Evolutionary conservation across 2,113 vertebrate genomes (phyloP).

Genomic region (Petromus typicus): DNA sequence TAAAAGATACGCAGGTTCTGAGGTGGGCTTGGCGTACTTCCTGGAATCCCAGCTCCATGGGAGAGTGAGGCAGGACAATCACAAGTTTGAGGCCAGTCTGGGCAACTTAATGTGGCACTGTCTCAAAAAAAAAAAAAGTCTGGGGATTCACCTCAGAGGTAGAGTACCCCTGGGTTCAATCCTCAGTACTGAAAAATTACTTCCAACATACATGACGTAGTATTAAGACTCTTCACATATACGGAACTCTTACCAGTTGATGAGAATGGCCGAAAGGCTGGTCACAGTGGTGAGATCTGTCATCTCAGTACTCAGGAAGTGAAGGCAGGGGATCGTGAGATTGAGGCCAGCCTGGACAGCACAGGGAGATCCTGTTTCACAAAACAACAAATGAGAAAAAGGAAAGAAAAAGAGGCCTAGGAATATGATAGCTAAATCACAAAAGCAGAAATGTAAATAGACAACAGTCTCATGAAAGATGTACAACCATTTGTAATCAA

Average conservation of each 20-base stretch:
- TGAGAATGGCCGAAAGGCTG: background rate
- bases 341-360: background rate
- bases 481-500: background rate
- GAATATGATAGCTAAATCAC: background rate
- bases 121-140: background rate
- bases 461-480: accelerated
- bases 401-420: background rate
- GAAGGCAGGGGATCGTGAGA: background rate
- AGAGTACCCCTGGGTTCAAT: background rate
- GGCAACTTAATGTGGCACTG: background rate
- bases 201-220: background rate
- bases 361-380: background rate
- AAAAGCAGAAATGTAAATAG: background rate
- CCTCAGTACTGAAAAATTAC: background rate
- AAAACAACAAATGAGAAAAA: background rate
- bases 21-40: background rate
- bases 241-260: background rate
- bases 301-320: background rate
- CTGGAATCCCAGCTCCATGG: background rate
- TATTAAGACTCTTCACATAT: background rate
- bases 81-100: background rate
- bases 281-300: background rate
- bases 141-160: background rate
- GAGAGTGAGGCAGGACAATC: background rate
- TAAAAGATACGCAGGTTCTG: background rate